Evolutionary conservation across 2,113 vertebrate species (phyloP).

Genomic region (Syngnathus typhle): DNA sequence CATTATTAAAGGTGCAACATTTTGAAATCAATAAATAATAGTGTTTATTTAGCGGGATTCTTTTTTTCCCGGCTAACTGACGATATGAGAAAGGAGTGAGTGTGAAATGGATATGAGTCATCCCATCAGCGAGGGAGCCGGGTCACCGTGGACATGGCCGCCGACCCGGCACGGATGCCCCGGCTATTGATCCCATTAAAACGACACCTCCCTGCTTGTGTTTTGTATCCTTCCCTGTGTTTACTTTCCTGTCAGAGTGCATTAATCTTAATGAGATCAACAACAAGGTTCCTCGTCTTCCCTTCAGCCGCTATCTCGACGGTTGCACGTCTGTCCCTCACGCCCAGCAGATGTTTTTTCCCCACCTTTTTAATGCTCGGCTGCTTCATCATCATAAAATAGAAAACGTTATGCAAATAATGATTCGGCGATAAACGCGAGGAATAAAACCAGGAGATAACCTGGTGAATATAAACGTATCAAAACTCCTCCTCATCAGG

Average conservation of each 20-base stretch:
- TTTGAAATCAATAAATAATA: no score
- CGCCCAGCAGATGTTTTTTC: slow-evolving; percentile 20
- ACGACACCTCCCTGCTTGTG: slow-evolving; percentile 44
- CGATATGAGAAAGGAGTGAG: slow-evolving; percentile 16
- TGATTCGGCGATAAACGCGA: slow-evolving; percentile 14
- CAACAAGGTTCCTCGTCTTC: slow-evolving; percentile 9
- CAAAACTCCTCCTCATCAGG: slow-evolving; percentile 1
- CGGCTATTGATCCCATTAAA: slow-evolving; percentile 65
- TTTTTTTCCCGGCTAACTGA: not conserved
- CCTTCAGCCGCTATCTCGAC: slow-evolving; percentile 9
- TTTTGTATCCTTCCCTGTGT: slow-evolving; percentile 20
- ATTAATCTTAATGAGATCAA: slow-evolving; percentile 60
- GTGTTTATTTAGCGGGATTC: no score
- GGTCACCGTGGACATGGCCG: slow-evolving; percentile 60
- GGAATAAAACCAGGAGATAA: slow-evolving; percentile 16
- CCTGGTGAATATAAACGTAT: slow-evolving; percentile 16
- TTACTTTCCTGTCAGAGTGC: slow-evolving; percentile 42
- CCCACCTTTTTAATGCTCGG: slow-evolving; percentile 11
- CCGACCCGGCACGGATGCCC: slow-evolving; percentile 62
- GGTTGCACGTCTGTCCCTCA: slow-evolving; percentile 9
- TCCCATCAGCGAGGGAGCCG: slow-evolving; percentile 35
- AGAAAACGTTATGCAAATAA: slow-evolving; percentile 31
- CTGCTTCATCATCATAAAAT: slow-evolving; percentile 27
- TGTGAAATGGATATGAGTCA: slow-evolving; percentile 47
- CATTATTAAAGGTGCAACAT: no score